Percentiles rank a stretch among this genome's conserved stretches.
Evolutionary conservation across 2,888 invertebrate species (phyloP).

Genomic region (Cephonodes hylas): DNA sequence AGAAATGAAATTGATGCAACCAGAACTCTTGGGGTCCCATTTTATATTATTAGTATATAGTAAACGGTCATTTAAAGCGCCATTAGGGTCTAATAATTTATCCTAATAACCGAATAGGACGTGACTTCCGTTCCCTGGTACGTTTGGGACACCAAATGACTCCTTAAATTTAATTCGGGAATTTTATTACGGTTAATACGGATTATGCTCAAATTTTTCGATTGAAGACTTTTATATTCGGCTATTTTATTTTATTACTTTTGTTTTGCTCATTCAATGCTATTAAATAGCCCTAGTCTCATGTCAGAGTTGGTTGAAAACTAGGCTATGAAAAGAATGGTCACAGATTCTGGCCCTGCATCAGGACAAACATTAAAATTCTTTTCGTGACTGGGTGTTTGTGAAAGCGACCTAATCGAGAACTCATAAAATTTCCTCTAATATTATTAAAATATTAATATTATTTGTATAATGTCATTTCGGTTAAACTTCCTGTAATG

Average conservation of each 20-base stretch:
- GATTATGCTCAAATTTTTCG: background rate
- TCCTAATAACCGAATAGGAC: constrained; percentile 39
- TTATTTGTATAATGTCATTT: too few relatives aligned
- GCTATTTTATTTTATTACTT: background rate
- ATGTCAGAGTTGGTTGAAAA: too few relatives aligned
- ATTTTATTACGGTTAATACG: constrained; percentile 6
- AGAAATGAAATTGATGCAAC: background rate
- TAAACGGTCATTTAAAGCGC: constrained; percentile 46
- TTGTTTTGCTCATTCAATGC: too few relatives aligned
- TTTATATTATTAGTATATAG: constrained; percentile 14
- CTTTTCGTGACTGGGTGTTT: too few relatives aligned
- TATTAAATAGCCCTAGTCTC: too few relatives aligned
- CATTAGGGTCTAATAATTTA: constrained; percentile 32
- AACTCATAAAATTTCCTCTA: too few relatives aligned
- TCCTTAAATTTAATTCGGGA: background rate
- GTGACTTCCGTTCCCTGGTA: constrained; percentile 42
- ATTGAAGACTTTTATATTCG: background rate
- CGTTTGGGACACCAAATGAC: background rate
- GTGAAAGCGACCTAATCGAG: too few relatives aligned
- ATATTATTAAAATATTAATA: too few relatives aligned
- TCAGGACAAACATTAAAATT: too few relatives aligned
- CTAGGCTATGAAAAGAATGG: too few relatives aligned
- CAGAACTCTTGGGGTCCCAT: background rate
- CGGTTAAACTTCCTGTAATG: too few relatives aligned
- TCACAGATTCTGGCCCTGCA: too few relatives aligned